Base-by-base conservation (phyloP, 1,140 invertebrate species). In the Scaptomyza graminum region DNA sequence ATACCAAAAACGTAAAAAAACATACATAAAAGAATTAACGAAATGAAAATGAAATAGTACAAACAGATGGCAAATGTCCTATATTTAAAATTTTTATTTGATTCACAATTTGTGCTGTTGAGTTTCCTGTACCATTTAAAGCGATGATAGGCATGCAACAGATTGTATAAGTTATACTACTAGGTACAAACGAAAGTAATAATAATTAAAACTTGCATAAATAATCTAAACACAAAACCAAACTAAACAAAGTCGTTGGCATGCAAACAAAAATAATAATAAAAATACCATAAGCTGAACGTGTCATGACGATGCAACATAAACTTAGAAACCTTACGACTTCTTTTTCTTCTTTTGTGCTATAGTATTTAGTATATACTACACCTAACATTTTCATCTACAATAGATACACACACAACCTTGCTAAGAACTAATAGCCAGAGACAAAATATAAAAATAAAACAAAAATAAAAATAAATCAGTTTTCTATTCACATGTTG, bases 71-170 rank as follows among this genome's bases (percentile, higher is more conserved):
- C 66, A 74, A 64, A 54, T 75, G 83, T 89, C 82, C 83, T 79
- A 79, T 88, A 87, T 89, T 87, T 88, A 73, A 70, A 11, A 52
- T 77, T 46, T 74, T 73, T 52, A 47, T 44, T 79, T 72, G 0
- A 34, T 72, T 61, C 49, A 56, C 25, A 61, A 66, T 37, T 79
- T 70, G 41, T 67, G 52, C 54, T 34, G 37, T 67, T 82, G 37
- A 81, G 60, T 81, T 82, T 55, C 13, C 28, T 54, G 44, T 54
- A 55, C 34, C 49, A 51, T 51, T 51, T 77, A 62, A 44, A 34
- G 47, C 41, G 71, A 74, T 77, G 39, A 65, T 76, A 68, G 74
- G 76, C 74, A 74, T 82, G 79, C 79, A 44, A 61, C 34, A 57
- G 51, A 60, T 46, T 59, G 22, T 65, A 34, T 67, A 66, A 57